A percentile compares a stretch with the other conserved stretches of the same genome.
phyloP scores from a whole-genome alignment of 2,797 vertebrate species.

The Falco rusticolus region DNA sequence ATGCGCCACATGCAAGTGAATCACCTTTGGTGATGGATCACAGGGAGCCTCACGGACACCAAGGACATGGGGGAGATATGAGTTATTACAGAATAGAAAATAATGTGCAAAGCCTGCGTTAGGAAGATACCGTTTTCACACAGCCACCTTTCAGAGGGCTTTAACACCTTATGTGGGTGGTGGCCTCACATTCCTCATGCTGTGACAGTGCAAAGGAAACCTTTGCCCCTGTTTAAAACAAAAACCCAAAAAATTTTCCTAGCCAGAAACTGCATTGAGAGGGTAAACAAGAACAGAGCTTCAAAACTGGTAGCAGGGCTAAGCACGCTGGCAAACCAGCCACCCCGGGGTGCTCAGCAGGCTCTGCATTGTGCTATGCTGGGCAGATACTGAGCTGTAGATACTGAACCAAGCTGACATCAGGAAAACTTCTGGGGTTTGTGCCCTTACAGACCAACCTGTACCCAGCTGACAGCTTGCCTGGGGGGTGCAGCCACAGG shows the following conservation, averaged over 20 bases:
- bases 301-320: not conserved
- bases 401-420: not conserved
- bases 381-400: not conserved
- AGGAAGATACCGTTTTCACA: not conserved
- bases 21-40: not conserved
- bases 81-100: not conserved
- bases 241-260: not conserved
- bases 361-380: not conserved
- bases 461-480: not conserved
- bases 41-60: not conserved
- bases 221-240: not conserved
- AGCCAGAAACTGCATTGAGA: not conserved
- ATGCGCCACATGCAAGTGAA: not conserved
- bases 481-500: not conserved
- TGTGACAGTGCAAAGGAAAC: not conserved
- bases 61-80: not conserved
- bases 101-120: not conserved
- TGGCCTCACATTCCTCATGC: not conserved
- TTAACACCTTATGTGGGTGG: not conserved
- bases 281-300: not conserved
- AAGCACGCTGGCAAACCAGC: not conserved
- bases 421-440: not conserved
- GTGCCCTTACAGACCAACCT: not conserved
- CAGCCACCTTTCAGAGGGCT: not conserved
- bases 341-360: not conserved